Evolutionary conservation across 2,888 invertebrate species (phyloP), one percentile per base, ranked within the genome.

Genomic region (Nysson spinosus): DNA sequence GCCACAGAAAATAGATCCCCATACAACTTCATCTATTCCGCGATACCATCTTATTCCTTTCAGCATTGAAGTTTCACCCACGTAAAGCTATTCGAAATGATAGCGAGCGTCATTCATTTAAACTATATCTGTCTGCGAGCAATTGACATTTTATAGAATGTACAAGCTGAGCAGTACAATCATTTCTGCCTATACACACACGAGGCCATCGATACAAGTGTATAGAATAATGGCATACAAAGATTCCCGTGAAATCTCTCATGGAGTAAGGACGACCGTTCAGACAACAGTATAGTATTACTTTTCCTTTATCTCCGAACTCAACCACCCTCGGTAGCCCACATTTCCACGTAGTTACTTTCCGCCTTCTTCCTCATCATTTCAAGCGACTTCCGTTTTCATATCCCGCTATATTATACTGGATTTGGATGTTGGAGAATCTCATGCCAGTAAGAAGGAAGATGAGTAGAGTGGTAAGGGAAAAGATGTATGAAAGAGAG

Each of bases 271-370:
- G 49, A 46, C 52, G 55, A 68, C 71, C 60, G 68, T 64, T 51
- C 43, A 49, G 62, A 63, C 50, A n/a, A 50, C 69, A 72, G n/a
- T n/a, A 63, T 60, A 54, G 46, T 57, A 51, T 72, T 56, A 62
- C 47, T 64, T 58, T 58, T 58, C 64, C 40, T 72, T 72, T 72
- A 69, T 69, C 51, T 54, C 56, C 42, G 17, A 22, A 16, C 56
- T 32, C 14, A 9, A 30, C 11, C 26, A 43, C 12, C 7, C 22
- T 11, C 4, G 4, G 9, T n/a, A 56, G 42, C 11, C 17, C 47
- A 11, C 39, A 42, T 58, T 40, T 43, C 28, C 34, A 32, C 39
- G 37, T 12, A 16, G 11, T 20, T 28, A 12, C 32, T 40, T 26
- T 40, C 40, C 28, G 5, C 26, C 26, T 64, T 17, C 32, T 20